phyloP scores from a whole-genome alignment of 1,140 invertebrate species.

The Eumaeus atala region DNA sequence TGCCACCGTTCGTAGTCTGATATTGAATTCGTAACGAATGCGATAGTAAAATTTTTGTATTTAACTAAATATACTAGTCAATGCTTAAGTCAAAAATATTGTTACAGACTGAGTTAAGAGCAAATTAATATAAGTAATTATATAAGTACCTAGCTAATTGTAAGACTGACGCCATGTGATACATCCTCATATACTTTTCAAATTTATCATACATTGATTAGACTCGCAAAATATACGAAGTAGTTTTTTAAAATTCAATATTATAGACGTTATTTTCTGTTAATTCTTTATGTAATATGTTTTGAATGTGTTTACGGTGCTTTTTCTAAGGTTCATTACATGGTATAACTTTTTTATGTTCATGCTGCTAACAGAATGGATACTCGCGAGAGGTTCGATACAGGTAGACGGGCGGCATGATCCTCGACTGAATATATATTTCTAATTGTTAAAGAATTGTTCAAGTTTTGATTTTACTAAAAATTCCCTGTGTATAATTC shows the following conservation, averaged over 20 bases:
- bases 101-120: slow-evolving; percentile 18
- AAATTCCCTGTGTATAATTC: slow-evolving; percentile 52
- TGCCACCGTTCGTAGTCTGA: slow-evolving; percentile 1
- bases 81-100: neutral
- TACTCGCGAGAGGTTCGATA: slow-evolving; percentile 61
- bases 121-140: slow-evolving; percentile 24
- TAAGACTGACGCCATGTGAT: slow-evolving; percentile 41
- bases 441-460: slow-evolving; percentile 43
- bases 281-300: slow-evolving; percentile 42
- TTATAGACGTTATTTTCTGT: slow-evolving; percentile 42
- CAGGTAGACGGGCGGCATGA: slow-evolving; percentile 41
- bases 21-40: too few species aligned
- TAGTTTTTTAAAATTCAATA: slow-evolving; percentile 24
- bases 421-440: slow-evolving; percentile 25
- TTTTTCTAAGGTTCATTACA: slow-evolving; percentile 27
- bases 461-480: slow-evolving; percentile 42
- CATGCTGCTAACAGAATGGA: slow-evolving; percentile 62
- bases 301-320: slow-evolving; percentile 49
- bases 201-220: neutral
- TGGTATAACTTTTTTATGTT: slow-evolving; percentile 41
- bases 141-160: slow-evolving; percentile 30
- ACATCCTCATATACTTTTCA: neutral
- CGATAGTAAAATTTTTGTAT: too few species aligned
- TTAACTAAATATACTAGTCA: neutral
- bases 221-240: neutral